Evolutionary conservation across 2,888 invertebrate species (phyloP), one percentile per base, ranked within the genome.

Genomic region (Drosophila greeni): DNA sequence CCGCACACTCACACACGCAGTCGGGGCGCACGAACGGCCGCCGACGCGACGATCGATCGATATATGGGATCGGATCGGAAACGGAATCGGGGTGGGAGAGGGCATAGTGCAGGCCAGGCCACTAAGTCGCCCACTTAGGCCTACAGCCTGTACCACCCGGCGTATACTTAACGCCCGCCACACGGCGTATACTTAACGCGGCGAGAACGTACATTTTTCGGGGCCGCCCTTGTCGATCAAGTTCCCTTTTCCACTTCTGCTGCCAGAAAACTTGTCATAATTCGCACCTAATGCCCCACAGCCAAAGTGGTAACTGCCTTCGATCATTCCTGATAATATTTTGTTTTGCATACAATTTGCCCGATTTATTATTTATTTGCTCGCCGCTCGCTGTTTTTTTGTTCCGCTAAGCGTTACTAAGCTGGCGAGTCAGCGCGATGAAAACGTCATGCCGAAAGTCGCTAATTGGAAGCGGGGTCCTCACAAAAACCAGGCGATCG

Each of bases 311-410:
- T 49, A 76, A 65, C 65, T 66, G 65, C 70, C 60, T 67, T 75
- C 70, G 72, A 74, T 76, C 74, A 78, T 54, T 68, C 64, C 62
- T 65, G 71, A 75, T 79, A 77, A 82, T 80, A 79, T 74, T 82
- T 82, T 80, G 81, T 80, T 79, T 71, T 82, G 81, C 74, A 67
- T 53, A 65, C 55, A 49, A 59, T 66, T 71, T 60, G 49, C 48
- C 60, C 60, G 55, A 66, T 71, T 71, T 70, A 54, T 66, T 70
- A 54, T 71, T 71, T 68, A 53, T 73, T 66, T 68, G 54, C 49
- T 55, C 18, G 29, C 16, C n/a, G 42, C 16, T 20, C 8, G 18
- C 18, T 31, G 18, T 9, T 45, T 45, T 45, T 18, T 18, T 45
- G 29, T 36, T 57, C 42, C 40, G 26, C 45, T 51, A 34, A 48